phyloP scores from a whole-genome alignment of 2,113 vertebrate genomes.

The Callaeas wilsoni region DNA sequence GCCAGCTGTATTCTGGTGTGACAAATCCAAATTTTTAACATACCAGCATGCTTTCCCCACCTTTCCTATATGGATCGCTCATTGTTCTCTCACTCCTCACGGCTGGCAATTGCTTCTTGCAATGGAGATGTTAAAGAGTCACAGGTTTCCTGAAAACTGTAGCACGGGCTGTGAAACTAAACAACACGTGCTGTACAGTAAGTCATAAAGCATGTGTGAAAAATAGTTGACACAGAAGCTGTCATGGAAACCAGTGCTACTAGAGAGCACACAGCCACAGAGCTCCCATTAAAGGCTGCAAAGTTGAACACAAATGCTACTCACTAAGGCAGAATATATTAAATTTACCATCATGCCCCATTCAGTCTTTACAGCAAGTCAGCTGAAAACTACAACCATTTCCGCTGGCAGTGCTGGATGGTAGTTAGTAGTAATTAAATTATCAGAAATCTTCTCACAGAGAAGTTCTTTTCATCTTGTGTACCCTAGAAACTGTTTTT shows the following conservation, averaged over 20 bases:
- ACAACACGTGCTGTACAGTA: constrained; percentile 21
- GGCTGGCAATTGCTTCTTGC: not conserved
- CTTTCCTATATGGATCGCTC: not conserved
- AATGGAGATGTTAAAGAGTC: not conserved
- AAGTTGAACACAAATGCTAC: constrained; percentile 14
- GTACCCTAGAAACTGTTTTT: constrained; percentile 4
- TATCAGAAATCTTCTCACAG: constrained; percentile 10
- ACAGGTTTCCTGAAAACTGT: constrained; percentile 34
- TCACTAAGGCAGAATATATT: constrained; percentile 39
- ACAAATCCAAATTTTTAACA: constrained; percentile 32
- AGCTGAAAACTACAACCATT: constrained; percentile 34
- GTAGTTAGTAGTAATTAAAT: constrained; percentile 30
- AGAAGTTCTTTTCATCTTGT: not conserved
- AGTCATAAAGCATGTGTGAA: constrained; percentile 48
- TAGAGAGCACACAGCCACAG: not conserved
- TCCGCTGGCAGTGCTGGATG: not conserved
- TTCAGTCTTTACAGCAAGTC: constrained; percentile 25
- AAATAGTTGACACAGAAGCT: constrained; percentile 29
- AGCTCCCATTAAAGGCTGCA: constrained; percentile 43
- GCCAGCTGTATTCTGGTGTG: constrained; percentile 11
- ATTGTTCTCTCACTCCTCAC: constrained; percentile 7
- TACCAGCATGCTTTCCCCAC: not conserved
- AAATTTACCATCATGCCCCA: constrained; percentile 6
- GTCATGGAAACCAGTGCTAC: constrained; percentile 43
- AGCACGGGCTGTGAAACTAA: not conserved